Percentiles rank a stretch among this genome's conserved stretches.
These are phyloP conservation scores for Aleadryas rufinucha DNA, from an alignment of 2,113 vertebrate genomes.

Conservation along the genomic window DNA sequence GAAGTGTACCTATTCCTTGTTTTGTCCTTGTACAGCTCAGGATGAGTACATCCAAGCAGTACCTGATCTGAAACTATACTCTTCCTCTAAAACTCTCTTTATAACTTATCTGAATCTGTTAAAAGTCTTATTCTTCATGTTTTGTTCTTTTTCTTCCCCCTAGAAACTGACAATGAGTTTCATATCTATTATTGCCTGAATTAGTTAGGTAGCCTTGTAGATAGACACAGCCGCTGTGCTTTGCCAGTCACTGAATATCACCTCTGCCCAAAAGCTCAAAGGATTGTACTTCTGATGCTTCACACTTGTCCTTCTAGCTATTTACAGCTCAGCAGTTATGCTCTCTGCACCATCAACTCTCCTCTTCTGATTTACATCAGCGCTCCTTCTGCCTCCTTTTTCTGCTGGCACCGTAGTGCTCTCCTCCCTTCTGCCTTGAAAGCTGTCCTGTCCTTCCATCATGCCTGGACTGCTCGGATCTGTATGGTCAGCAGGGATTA, in stretches of 20 bases:
- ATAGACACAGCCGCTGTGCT: neutral
- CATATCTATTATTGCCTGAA: neutral
- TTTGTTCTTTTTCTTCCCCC: fast-evolving
- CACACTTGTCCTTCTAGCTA: neutral
- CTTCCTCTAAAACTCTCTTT: neutral
- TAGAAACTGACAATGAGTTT: neutral
- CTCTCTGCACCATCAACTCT: neutral
- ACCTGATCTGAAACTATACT: neutral
- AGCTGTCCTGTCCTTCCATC: neutral
- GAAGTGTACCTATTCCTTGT: neutral
- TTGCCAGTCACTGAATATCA: neutral
- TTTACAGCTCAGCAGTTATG: slow-evolving; percentile 31
- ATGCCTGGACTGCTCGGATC: neutral
- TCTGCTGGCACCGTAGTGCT: neutral
- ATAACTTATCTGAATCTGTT: neutral
- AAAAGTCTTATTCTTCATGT: neutral
- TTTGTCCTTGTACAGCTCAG: neutral
- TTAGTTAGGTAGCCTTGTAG: neutral
- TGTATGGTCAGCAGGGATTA: neutral
- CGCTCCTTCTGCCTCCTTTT: neutral
- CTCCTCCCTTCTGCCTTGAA: neutral
- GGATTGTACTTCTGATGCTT: neutral
- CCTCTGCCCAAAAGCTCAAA: neutral
- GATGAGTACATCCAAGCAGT: neutral
- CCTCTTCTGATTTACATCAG: neutral